Evolutionary conservation across 1,140 invertebrate species (phyloP).

Genomic region (Propsilocerus akamusi): DNA sequence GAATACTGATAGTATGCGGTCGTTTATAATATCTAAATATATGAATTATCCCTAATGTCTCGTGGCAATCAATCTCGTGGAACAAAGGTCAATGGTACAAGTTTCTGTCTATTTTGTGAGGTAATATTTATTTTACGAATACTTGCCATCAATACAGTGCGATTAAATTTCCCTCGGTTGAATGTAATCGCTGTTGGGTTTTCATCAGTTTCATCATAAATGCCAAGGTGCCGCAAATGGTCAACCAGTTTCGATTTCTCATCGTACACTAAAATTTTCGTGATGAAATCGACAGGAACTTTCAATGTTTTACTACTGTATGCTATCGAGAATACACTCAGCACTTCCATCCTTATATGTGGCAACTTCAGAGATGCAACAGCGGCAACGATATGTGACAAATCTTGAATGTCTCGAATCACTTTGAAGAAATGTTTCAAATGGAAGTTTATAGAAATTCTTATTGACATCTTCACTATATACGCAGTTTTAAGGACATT

Average conservation of each 20-base stretch:
- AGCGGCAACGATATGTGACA: constrained; percentile 27
- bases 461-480: constrained; percentile 14
- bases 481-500: background rate
- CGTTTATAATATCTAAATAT: background rate
- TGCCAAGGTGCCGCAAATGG: background rate
- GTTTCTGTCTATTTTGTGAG: too few species aligned
- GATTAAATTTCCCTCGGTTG: background rate
- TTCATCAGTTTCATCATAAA: background rate
- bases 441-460: constrained; percentile 27
- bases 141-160: background rate
- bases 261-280: background rate
- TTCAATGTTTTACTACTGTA: background rate
- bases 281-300: background rate
- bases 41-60: background rate
- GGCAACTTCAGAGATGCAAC: constrained; percentile 26
- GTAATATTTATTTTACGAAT: too few species aligned
- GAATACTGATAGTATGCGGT: background rate
- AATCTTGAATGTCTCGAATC: constrained; percentile 18
- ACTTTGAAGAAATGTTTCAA: constrained; percentile 28
- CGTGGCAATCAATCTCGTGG: background rate
- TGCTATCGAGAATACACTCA: constrained; percentile 5
- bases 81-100: background rate
- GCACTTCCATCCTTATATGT: constrained; percentile 26
- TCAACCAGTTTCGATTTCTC: background rate
- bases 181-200: background rate